Conservation (phyloP, 1,140 invertebrate species). For the Bombus sylvicola region DNA sequence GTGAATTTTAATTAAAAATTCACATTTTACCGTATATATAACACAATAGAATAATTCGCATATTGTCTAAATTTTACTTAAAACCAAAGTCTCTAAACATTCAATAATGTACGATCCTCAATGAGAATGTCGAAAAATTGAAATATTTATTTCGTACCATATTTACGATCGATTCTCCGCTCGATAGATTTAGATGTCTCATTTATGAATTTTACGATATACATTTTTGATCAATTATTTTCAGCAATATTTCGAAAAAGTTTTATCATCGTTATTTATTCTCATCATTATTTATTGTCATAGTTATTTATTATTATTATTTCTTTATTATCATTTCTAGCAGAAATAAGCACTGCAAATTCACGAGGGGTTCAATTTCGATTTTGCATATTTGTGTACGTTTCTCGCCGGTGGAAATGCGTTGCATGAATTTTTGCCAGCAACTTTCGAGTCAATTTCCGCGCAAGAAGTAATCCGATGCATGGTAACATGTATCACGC, state of each 20-base stretch:
- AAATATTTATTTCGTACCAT: too few relatives aligned
- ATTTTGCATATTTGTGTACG: not conserved
- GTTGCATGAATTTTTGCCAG: slow-evolving; percentile 10
- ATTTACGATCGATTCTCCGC: too few relatives aligned
- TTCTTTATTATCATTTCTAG: not conserved
- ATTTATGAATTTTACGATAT: too few relatives aligned
- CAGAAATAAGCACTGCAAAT: not conserved
- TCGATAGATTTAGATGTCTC: too few relatives aligned
- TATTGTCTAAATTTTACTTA: not conserved
- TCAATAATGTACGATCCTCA: too few relatives aligned
- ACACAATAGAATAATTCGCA: not conserved
- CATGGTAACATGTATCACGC: slow-evolving; percentile 54
- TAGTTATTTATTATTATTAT: too few relatives aligned
- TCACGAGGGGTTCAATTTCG: not conserved
- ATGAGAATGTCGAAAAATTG: too few relatives aligned
- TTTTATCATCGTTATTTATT: too few relatives aligned
- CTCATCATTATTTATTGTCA: too few relatives aligned
- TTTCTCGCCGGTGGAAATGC: not conserved
- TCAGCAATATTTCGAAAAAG: not conserved
- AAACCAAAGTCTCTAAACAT: too few relatives aligned
- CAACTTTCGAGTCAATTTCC: slow-evolving; percentile 52
- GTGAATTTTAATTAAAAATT: too few relatives aligned
- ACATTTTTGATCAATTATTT: not conserved
- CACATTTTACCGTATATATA: too few relatives aligned
- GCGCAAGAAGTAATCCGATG: slow-evolving; percentile 56